phyloP scores from a whole-genome alignment of 2,888 invertebrate genomes.

The Drosophila greeni region DNA sequence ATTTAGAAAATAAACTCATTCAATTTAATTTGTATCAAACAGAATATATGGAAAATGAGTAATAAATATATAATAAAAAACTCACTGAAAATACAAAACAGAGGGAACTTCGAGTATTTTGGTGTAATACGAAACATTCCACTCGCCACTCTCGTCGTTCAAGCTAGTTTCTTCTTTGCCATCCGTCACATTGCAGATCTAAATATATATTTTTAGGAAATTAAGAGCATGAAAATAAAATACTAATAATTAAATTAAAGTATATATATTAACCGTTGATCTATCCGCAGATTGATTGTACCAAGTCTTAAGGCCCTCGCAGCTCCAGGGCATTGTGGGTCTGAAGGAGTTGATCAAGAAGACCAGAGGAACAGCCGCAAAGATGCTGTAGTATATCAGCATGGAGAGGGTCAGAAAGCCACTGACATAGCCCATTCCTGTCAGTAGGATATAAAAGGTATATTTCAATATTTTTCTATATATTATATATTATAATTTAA shows the following conservation, averaged over 20 bases:
- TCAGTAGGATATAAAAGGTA: background rate
- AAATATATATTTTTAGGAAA: accelerated
- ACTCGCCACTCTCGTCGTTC: background rate
- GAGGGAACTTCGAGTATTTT: slow-evolving; percentile 59
- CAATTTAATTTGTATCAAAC: slow-evolving; percentile 3
- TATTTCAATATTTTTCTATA: background rate
- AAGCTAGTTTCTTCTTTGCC: background rate
- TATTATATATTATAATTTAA: background rate
- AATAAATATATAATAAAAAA: background rate
- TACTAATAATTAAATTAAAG: accelerated
- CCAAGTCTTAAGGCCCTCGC: slow-evolving; percentile 80
- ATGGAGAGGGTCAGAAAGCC: slow-evolving; percentile 87
- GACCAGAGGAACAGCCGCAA: slow-evolving; percentile 89
- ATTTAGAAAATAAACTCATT: slow-evolving; percentile 1
- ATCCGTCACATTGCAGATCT: slow-evolving; percentile 48
- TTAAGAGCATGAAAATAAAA: background rate
- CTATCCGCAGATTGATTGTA: slow-evolving; percentile 17
- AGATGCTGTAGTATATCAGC: slow-evolving; percentile 88
- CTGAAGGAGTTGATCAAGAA: slow-evolving; percentile 86
- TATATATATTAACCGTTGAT: slow-evolving; percentile 44
- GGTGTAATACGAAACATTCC: background rate
- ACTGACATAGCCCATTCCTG: slow-evolving; percentile 92
- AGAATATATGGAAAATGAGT: no score
- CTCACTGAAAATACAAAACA: slow-evolving; percentile 64
- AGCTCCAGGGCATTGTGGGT: slow-evolving; percentile 88